Evolutionary conservation across 2,888 invertebrate genomes (phyloP).

Genomic region (Cryptops parisi): DNA sequence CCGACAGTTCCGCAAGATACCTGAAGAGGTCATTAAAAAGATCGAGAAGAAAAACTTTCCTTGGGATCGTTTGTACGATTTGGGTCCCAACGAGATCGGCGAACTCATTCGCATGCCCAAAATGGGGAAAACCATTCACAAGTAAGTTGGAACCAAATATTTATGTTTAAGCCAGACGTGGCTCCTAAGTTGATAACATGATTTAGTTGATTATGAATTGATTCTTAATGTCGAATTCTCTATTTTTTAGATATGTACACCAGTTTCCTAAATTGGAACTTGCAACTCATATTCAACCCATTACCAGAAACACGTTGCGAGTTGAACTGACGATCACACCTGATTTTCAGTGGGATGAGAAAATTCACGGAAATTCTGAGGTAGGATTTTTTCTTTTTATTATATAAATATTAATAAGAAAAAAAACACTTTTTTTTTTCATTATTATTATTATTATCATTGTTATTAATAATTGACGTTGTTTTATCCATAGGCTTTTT

Average conservation of each 20-base stretch:
- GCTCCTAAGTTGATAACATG: not conserved
- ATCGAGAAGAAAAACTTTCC: constrained; percentile 78
- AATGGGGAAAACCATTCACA: constrained; percentile 87
- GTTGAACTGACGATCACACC: constrained; percentile 96
- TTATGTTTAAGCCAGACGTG: too few species aligned
- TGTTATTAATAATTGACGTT: constrained; percentile 44
- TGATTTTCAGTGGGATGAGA: constrained; percentile 99
- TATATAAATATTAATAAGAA: too few species aligned
- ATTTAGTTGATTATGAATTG: not conserved
- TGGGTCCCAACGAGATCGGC: constrained; percentile 94
- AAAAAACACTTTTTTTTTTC: too few species aligned
- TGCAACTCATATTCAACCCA: constrained; percentile 94
- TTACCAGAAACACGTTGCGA: constrained; percentile 70
- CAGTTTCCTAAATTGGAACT: constrained; percentile 94
- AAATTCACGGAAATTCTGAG: constrained; percentile 53
- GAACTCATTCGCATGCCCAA: constrained; percentile 84
- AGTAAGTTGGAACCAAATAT: too few species aligned
- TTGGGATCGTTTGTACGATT: constrained; percentile 66
- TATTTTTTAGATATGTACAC: constrained; percentile 57
- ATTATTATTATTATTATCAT: too few species aligned
- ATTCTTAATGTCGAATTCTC: not conserved
- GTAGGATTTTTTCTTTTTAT: too few species aligned
- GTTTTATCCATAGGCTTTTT: constrained; percentile 36
- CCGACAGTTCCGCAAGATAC: constrained; percentile 93
- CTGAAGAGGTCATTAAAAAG: constrained; percentile 90